Conservation (phyloP, 2,888 invertebrate genomes). For the Adineta ricciae region DNA sequence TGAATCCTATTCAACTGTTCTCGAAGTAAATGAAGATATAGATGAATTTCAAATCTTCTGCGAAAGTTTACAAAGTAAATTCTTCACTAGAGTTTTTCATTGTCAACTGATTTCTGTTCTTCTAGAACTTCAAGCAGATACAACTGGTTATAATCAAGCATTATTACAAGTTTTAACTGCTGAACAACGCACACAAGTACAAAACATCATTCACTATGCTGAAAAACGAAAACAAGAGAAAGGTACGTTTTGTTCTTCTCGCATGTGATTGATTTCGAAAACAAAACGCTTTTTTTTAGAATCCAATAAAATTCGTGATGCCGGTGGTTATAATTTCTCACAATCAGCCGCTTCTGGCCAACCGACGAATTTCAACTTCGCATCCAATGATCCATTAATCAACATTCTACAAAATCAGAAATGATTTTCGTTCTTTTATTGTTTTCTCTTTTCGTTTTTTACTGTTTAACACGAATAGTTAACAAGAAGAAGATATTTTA, state of each 20-base stretch:
- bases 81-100: no score
- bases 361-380: conserved; percentile 84
- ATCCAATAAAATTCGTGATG: conserved; percentile 78
- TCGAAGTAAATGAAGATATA: conserved; percentile 71
- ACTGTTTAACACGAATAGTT: neutral
- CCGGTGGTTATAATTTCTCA: conserved; percentile 76
- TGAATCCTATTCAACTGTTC: conserved; percentile 78
- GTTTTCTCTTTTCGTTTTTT: neutral
- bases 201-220: conserved; percentile 75
- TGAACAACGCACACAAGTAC: conserved; percentile 71
- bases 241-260: neutral
- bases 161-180: conserved; percentile 66
- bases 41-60: conserved; percentile 91
- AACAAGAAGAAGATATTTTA: neutral
- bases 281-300: conserved; percentile 38
- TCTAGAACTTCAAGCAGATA: conserved; percentile 18
- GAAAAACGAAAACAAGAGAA: conserved; percentile 75
- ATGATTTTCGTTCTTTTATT: neutral
- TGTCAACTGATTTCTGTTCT: neutral
- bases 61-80: conserved; percentile 56
- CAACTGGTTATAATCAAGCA: conserved; percentile 25
- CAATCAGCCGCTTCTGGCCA: conserved; percentile 64
- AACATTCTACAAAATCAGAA: neutral
- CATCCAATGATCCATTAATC: conserved; percentile 42
- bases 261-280: neutral